Percentiles rank a stretch among this genome's conserved stretches.
Conservation (phyloP, 2,888 invertebrate genomes). For the Pogonocherus hispidulus region DNA sequence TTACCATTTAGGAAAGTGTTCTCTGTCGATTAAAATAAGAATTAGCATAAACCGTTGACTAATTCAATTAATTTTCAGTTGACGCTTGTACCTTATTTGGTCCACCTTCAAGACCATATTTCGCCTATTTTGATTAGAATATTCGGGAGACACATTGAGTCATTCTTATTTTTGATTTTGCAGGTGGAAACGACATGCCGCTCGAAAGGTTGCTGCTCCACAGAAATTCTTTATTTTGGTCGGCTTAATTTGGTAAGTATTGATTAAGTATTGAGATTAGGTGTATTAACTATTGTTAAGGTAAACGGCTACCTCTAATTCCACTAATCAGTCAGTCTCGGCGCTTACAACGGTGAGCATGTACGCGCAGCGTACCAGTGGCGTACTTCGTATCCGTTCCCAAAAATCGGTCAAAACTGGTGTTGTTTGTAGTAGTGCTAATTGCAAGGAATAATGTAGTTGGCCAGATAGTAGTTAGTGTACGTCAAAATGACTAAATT, state of each 20-base stretch:
- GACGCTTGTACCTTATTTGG: too few relatives aligned
- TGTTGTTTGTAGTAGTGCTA: not conserved
- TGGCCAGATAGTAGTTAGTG: not conserved
- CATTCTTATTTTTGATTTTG: conserved; percentile 47
- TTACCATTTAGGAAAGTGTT: too few relatives aligned
- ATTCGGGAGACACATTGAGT: too few relatives aligned
- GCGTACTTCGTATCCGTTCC: not conserved
- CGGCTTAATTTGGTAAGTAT: conserved; percentile 64
- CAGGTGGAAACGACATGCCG: conserved; percentile 57
- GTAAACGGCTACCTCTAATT: conserved; percentile 12
- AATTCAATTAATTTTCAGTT: too few relatives aligned
- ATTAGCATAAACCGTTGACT: too few relatives aligned
- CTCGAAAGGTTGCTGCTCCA: conserved; percentile 54
- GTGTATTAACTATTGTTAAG: conserved; percentile 10
- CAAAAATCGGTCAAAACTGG: not conserved
- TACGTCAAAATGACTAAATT: not conserved
- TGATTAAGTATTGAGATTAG: conserved; percentile 1
- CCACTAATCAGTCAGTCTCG: conserved; percentile 17
- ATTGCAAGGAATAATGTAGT: not conserved
- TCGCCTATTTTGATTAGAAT: too few relatives aligned
- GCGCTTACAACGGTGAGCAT: conserved; percentile 14
- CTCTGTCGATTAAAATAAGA: too few relatives aligned
- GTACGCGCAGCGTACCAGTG: not conserved
- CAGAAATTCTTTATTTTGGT: conserved; percentile 60
- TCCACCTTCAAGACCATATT: too few relatives aligned